Conservation (phyloP, 2,888 invertebrate genomes). For the Coelopa pilipes region DNA sequence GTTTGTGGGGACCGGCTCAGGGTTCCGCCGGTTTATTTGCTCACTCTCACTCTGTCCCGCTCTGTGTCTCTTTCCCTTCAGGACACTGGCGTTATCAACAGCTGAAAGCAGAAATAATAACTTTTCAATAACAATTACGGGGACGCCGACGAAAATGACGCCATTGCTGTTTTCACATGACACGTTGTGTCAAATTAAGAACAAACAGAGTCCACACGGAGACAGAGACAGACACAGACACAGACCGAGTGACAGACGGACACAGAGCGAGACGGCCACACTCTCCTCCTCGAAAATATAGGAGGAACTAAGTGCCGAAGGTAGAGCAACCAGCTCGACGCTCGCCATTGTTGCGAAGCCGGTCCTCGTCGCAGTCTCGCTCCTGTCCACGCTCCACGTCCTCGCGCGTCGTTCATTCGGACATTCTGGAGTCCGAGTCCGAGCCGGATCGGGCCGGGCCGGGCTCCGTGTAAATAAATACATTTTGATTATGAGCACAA, state of each 20-base stretch:
- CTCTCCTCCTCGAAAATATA: too few relatives aligned
- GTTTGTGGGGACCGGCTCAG: too few relatives aligned
- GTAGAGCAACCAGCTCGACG: too few relatives aligned
- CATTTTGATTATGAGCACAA: slow-evolving; percentile 29
- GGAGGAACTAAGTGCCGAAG: too few relatives aligned
- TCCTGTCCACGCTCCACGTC: not conserved
- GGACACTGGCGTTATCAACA: not conserved
- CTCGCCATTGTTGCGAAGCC: not conserved
- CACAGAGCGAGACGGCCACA: too few relatives aligned
- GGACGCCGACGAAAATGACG: not conserved
- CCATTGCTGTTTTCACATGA: slow-evolving; percentile 19
- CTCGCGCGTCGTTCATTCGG: not conserved
- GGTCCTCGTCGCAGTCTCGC: not conserved
- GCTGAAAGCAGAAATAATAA: not conserved
- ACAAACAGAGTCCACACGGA: not conserved
- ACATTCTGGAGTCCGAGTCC: too few relatives aligned
- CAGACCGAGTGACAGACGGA: too few relatives aligned
- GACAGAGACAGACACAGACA: not conserved
- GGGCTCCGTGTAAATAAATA: slow-evolving; percentile 29
- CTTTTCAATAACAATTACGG: slow-evolving; percentile 11
- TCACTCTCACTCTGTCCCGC: too few relatives aligned
- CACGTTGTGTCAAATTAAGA: slow-evolving; percentile 17
- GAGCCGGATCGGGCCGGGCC: slow-evolving; percentile 6
- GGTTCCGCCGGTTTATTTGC: too few relatives aligned
- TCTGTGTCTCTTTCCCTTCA: not conserved